Conservation (phyloP, 64 coral and sea anemone species). For the Montipora cactus region DNA sequence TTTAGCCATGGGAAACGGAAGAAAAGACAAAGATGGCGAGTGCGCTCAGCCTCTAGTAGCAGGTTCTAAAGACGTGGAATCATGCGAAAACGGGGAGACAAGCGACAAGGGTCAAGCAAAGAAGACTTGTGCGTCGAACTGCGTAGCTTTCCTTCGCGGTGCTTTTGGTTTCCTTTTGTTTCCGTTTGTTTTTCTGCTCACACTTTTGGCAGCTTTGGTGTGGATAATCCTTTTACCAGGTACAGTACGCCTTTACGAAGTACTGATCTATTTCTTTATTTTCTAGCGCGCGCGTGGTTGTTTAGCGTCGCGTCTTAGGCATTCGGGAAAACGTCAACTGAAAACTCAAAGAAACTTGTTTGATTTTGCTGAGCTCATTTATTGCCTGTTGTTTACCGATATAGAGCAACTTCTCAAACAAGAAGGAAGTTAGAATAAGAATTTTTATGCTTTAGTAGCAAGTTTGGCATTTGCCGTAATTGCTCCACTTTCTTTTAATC, state of each 20-base stretch:
- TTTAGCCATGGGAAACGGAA: conserved; percentile 22
- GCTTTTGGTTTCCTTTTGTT: conserved; percentile 19
- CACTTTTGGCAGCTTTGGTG: conserved; percentile 1
- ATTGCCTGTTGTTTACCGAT: no score
- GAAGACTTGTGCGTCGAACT: neutral
- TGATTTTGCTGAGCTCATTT: no score
- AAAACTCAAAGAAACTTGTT: no score
- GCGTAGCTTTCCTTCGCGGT: conserved; percentile 11
- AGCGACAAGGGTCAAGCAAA: neutral
- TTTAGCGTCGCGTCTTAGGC: no score
- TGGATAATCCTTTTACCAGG: conserved; percentile 51
- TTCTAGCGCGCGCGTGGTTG: no score
- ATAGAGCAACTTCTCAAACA: no score
- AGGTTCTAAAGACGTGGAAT: neutral
- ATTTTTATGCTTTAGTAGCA: no score
- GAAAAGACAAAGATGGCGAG: conserved; percentile 24
- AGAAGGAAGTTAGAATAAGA: no score
- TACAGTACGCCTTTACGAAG: neutral
- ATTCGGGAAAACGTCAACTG: no score
- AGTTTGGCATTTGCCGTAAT: no score
- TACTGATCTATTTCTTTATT: neutral
- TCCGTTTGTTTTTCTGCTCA: conserved; percentile 27
- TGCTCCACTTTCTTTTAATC: neutral
- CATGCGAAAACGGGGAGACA: neutral
- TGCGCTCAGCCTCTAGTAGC: conserved; percentile 6